Conservation (phyloP, 2,888 invertebrate species). For the Achlya flavicornis region DNA sequence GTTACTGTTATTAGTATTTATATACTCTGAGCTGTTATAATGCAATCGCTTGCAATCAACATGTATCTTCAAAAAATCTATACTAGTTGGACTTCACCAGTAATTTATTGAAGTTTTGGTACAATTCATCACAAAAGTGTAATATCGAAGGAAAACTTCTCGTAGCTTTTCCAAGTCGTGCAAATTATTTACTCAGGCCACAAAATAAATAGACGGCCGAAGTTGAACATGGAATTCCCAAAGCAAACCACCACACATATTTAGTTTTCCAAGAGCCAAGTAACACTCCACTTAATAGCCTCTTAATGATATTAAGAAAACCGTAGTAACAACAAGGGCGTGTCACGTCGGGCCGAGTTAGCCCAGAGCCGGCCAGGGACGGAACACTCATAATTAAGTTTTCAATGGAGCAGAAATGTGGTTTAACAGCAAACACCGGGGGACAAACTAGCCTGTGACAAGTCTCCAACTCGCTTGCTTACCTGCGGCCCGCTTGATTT, state of each 20-base stretch:
- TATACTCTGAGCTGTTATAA: too few relatives aligned
- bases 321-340: slow-evolving; percentile 41
- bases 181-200: slow-evolving; percentile 41
- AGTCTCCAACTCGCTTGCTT: slow-evolving; percentile 39
- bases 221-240: slow-evolving; percentile 29
- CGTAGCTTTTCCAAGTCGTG: slow-evolving; percentile 16
- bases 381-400: slow-evolving; percentile 66
- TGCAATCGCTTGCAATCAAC: too few relatives aligned
- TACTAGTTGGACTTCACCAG: background rate
- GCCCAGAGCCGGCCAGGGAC: slow-evolving; percentile 31
- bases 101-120: background rate
- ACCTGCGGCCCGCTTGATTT: slow-evolving; percentile 41
- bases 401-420: slow-evolving; percentile 67
- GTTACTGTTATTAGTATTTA: too few relatives aligned
- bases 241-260: slow-evolving; percentile 36
- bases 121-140: background rate
- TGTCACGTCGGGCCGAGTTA: slow-evolving; percentile 28
- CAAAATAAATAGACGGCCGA: slow-evolving; percentile 43
- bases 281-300: slow-evolving; percentile 49
- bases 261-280: slow-evolving; percentile 40
- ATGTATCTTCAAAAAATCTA: too few relatives aligned
- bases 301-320: slow-evolving; percentile 59
- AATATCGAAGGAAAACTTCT: slow-evolving; percentile 16
- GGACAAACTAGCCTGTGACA: slow-evolving; percentile 46
- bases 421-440: slow-evolving; percentile 59